phyloP scores from a whole-genome alignment of 2,113 vertebrate genomes.

The Danionella cerebrum region DNA sequence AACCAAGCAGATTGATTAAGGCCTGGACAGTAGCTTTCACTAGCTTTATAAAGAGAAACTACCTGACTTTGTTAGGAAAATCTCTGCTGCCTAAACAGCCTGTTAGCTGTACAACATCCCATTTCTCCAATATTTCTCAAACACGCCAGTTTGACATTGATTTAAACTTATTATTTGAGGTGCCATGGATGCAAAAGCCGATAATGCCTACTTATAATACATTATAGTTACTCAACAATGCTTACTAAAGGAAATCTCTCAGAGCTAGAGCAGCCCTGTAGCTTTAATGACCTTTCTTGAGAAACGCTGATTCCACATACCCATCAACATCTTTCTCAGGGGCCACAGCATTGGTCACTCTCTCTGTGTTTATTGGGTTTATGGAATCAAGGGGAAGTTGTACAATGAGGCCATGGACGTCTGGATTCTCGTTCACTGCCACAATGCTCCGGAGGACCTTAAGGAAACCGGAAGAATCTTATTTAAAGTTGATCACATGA shows the following conservation, averaged over 20 bases:
- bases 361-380: constrained; percentile 71
- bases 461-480: neutral
- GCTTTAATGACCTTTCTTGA: neutral
- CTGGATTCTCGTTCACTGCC: constrained; percentile 72
- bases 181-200: too few relatives aligned
- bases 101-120: too few relatives aligned
- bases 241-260: too few relatives aligned
- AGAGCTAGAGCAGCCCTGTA: neutral
- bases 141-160: neutral
- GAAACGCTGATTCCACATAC: constrained; percentile 51
- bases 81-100: neutral
- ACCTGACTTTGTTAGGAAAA: neutral
- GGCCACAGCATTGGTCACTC: constrained; percentile 75
- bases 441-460: constrained; percentile 76
- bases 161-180: too few relatives aligned
- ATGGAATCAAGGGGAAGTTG: constrained; percentile 86
- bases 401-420: constrained; percentile 85
- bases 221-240: too few relatives aligned
- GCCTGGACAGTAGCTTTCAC: neutral
- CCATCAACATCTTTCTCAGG: constrained; percentile 93
- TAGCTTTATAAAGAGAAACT: neutral
- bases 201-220: too few relatives aligned
- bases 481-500: too few relatives aligned
- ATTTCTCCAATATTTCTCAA: too few relatives aligned
- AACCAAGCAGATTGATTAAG: neutral